Evolutionary conservation across 1,140 invertebrate genomes (phyloP).

Genomic region (Musca vetustissima): DNA sequence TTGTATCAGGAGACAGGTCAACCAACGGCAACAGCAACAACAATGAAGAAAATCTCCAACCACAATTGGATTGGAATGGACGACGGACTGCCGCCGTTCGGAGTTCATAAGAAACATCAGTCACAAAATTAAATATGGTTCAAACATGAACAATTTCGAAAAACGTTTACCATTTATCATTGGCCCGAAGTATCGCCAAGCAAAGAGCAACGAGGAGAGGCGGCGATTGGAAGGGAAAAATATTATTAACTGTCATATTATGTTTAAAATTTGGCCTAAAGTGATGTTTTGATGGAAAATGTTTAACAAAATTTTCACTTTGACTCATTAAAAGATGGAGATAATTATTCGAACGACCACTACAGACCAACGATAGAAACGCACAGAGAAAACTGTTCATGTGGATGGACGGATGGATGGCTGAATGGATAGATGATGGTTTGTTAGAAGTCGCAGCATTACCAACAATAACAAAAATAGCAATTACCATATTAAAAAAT

Average conservation of each 20-base stretch:
- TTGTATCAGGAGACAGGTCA: background rate
- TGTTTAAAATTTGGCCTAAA: slow-evolving; percentile 41
- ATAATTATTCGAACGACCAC: slow-evolving; percentile 27
- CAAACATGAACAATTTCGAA: slow-evolving; percentile 36
- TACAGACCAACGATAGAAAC: background rate
- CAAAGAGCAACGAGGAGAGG: too few relatives aligned
- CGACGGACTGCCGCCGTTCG: background rate
- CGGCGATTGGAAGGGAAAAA: too few relatives aligned
- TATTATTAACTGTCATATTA: slow-evolving; percentile 54
- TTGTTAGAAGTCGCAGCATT: too few relatives aligned
- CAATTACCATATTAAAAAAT: too few relatives aligned
- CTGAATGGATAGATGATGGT: too few relatives aligned
- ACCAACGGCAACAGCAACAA: background rate
- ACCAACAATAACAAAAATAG: too few relatives aligned
- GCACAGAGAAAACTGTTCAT: too few relatives aligned
- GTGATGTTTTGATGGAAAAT: slow-evolving; percentile 24
- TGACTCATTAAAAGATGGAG: slow-evolving; percentile 53
- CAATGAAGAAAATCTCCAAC: background rate
- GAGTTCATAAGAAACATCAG: slow-evolving; percentile 8
- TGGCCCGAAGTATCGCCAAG: slow-evolving; percentile 27
- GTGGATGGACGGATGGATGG: too few relatives aligned
- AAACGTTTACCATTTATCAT: slow-evolving; percentile 49
- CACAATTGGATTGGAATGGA: background rate
- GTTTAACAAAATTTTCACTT: slow-evolving; percentile 52
- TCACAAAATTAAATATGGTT: slow-evolving; percentile 46